Evolutionary conservation across 2,797 vertebrate genomes (phyloP), one percentile per base, ranked within the genome.

Genomic region (Perdix hodgsoniae): DNA sequence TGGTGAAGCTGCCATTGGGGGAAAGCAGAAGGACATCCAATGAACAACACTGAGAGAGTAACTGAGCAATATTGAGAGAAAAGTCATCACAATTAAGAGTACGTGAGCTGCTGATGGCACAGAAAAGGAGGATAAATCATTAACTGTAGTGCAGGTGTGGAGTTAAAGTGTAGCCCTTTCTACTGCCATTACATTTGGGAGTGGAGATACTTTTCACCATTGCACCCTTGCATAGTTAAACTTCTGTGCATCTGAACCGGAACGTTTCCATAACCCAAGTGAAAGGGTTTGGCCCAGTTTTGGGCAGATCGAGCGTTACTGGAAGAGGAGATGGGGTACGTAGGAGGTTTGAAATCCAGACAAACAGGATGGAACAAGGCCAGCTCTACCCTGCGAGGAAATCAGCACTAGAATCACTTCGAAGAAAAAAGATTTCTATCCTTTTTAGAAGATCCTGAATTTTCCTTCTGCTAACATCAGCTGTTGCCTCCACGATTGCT

Each of bases 281-380:
- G 59, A n/a, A 90, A 73, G 19, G 21, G 10, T 65, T 69, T 59
- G 33, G 67, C 59, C 88, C 35, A 2, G 0, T 50, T 56, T 17
- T 64, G 39, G 54, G 72, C 37, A 71, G 64, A 14, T 44, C 9
- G 6, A 49, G 63, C 59, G 9, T 33, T 64, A 40, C 52, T 82
- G 39, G 54, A 86, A 88, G 63, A 6, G 9, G 33, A 70, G 59
- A 47, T 39, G 54, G 12, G 44, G 35, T 2, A 2, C 39, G 76
- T 56, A 54, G 86, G 87, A 94, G 40, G 35, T 39, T 91, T 86
- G 84, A 91, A 88, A 92, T 52, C 26, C 69, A 88, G 83, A 60
- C 64, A 72, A 90, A 26, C 3, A 56, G 54, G 49, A 50, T 65
- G 72, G 87, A 90, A 73, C 26, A 9, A 59, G 23, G 35, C 59